Evolutionary conservation across 2,888 invertebrate genomes (phyloP).

Genomic region (Pegoplata infirma): DNA sequence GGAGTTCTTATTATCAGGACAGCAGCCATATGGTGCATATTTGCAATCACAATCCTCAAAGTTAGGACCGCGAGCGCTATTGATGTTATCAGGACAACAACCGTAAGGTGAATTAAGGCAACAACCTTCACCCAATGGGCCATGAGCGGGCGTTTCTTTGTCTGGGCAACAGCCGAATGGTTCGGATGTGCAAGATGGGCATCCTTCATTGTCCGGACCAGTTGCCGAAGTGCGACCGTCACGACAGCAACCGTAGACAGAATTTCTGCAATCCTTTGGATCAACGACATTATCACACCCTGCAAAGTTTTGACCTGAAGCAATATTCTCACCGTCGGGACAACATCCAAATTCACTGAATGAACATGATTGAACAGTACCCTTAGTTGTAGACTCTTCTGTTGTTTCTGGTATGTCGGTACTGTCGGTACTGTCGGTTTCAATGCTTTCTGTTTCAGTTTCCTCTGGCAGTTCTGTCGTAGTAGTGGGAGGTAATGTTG

Average conservation of each 20-base stretch:
- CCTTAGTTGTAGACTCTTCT: constrained; percentile 59
- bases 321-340: constrained; percentile 83
- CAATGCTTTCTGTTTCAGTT: constrained; percentile 60
- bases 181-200: constrained; percentile 84
- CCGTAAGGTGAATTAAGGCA: constrained; percentile 86
- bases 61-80: constrained; percentile 88
- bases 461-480: constrained; percentile 67
- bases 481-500: constrained; percentile 78
- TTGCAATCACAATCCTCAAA: constrained; percentile 89
- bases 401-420: constrained; percentile 67
- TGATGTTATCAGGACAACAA: constrained; percentile 95
- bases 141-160: constrained; percentile 89
- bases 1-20: constrained; percentile 88
- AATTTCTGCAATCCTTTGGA: constrained; percentile 79
- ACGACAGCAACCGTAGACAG: constrained; percentile 87
- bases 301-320: constrained; percentile 80
- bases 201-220: constrained; percentile 87
- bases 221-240: constrained; percentile 83
- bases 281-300: constrained; percentile 68
- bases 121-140: constrained; percentile 89
- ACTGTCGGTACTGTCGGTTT: constrained; percentile 67
- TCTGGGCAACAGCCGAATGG: constrained; percentile 94
- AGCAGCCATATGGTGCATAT: constrained; percentile 88
- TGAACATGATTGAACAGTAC: constrained; percentile 75
- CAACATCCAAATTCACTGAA: constrained; percentile 83